Base-by-base conservation (phyloP, 2,888 invertebrate species). In the Spisula subtruncata region DNA sequence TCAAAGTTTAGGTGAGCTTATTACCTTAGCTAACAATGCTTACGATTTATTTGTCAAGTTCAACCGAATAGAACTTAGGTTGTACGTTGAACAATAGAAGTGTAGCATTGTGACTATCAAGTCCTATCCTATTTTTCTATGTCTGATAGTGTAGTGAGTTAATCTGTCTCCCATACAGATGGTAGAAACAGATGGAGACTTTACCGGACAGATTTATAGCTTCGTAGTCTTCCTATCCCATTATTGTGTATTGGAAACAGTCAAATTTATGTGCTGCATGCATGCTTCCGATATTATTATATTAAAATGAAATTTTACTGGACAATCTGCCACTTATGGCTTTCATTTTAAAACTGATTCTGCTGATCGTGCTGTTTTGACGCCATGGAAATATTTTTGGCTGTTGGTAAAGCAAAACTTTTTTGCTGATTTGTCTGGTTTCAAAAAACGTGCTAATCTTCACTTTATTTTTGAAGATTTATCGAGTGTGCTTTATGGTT, bases 1-100 rank as follows among this genome's bases (percentile, higher is more conserved):
- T 85, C 85, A 54, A 41, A 66, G 75, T 75, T 75, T 6, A 75
- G 32, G 75, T 5, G 18, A 75, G 75, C 8, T 32, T 12, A 75
- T 35, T 75, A 75, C 12, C 35, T 32, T 75, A 0, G 35, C 32
- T 35, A 75, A 75, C 35, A 75, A 75, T 75, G 75, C 35, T 75
- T 75, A 75, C 75, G 8, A 75, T 75, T 12, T 75, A 14, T 75
- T 32, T 75, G 32, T 75, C 75, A 75, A 14, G 75, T 75, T 12
- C 75, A 66, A 25, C 60, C 41, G 10, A 25, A 32, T 32, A 75
- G 75, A 35, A 25, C 25, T 4, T 75, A 18, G 32, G n/a, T n/a
- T n/a, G n/a, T n/a, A n/a, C n/a, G n/a, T 16, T 32, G 16, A 32
- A 75, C 75, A 75, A 75, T 35, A 32, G 75, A 25, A 41, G 20